phyloP scores from a whole-genome alignment of 2,113 vertebrate genomes.

The Pedionomus torquatus region DNA sequence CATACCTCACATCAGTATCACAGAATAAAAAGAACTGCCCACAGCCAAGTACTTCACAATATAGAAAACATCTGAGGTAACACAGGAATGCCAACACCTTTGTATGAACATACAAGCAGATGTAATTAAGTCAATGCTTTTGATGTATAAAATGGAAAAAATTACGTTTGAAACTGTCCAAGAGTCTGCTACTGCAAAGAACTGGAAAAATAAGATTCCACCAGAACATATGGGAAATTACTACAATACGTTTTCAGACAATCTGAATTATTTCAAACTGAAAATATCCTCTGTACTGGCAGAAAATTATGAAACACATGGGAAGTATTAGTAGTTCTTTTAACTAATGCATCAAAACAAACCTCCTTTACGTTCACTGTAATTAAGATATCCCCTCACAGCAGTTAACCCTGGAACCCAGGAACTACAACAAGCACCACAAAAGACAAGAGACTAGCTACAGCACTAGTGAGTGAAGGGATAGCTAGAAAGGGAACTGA shows the following conservation, averaged over 20 bases:
- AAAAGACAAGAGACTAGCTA: rapidly evolving
- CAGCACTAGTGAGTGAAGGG: background rate
- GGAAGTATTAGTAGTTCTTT: background rate
- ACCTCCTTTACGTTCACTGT: background rate
- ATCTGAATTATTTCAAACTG: background rate
- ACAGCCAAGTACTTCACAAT: background rate
- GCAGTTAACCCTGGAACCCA: background rate
- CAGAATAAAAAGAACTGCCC: background rate
- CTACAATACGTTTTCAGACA: background rate
- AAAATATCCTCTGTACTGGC: background rate
- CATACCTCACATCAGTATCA: background rate
- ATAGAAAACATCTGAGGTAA: background rate
- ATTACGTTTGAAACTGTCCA: rapidly evolving
- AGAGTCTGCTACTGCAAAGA: background rate
- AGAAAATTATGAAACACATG: rapidly evolving
- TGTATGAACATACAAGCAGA: background rate
- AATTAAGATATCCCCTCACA: background rate
- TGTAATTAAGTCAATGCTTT: background rate
- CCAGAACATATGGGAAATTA: rapidly evolving
- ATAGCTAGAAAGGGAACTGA: background rate
- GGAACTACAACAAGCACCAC: background rate
- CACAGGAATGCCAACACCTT: background rate
- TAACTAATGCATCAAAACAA: background rate
- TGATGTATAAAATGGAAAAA: background rate
- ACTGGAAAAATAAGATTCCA: background rate